Conservation (phyloP, 2,113 vertebrate species). For the Bostrychus sinensis region DNA sequence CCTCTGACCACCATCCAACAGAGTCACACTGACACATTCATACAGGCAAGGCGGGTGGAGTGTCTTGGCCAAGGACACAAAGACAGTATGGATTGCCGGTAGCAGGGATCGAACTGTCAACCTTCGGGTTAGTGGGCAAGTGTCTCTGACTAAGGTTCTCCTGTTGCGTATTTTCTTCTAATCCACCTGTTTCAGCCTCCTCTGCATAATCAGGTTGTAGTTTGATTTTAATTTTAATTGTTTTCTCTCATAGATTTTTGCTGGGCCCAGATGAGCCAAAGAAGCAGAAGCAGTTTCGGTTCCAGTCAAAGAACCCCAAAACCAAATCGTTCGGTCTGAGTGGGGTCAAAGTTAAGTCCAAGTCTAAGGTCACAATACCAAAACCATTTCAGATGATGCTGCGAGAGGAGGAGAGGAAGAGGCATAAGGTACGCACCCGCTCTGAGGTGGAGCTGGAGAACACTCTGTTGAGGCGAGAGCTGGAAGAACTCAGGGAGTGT, state of each 20-base stretch:
- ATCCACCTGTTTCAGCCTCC: too few species aligned
- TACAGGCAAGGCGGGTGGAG: too few species aligned
- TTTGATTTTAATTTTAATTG: not conserved
- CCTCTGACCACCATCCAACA: too few species aligned
- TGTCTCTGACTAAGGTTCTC: too few species aligned
- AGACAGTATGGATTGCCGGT: too few species aligned
- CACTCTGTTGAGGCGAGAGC: constrained; percentile 77
- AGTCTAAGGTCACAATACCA: constrained; percentile 85
- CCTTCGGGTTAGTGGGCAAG: too few species aligned
- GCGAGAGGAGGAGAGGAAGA: constrained; percentile 87
- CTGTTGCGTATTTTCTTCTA: too few species aligned
- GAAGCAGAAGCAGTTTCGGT: constrained; percentile 24
- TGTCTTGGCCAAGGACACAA: too few species aligned
- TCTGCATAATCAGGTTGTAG: too few species aligned
- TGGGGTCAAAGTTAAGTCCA: constrained; percentile 59
- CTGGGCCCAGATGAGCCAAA: constrained; percentile 22
- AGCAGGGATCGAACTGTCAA: too few species aligned
- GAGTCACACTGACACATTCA: too few species aligned
- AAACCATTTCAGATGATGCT: constrained; percentile 94
- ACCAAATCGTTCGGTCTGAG: not conserved
- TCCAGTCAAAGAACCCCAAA: constrained; percentile 26
- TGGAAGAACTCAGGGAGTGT: constrained; percentile 87
- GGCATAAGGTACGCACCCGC: constrained; percentile 79
- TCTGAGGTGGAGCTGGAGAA: constrained; percentile 82
- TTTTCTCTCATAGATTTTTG: constrained; percentile 29